phyloP scores from a whole-genome alignment of 1,140 invertebrate genomes.

The Monochamus saltuarius region DNA sequence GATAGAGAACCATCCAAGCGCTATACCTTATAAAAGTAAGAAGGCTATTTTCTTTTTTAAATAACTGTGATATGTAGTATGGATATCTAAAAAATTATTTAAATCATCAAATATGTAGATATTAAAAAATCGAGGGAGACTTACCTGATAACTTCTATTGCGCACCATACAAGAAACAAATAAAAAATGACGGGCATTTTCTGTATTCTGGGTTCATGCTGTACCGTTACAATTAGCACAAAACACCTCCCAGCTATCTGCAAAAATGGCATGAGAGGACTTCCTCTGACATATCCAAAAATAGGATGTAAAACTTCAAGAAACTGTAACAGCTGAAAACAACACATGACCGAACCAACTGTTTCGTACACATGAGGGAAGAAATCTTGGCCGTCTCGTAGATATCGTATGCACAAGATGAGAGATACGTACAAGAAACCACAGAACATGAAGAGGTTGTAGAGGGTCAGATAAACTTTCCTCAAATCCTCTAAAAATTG shows the following conservation, averaged over 20 bases:
- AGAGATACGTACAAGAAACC: conserved; percentile 79
- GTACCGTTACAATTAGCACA: conserved; percentile 81
- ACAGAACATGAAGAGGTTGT: conserved; percentile 90
- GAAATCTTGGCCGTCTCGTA: conserved; percentile 71
- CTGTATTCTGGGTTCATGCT: conserved; percentile 83
- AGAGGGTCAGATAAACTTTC: conserved; percentile 84
- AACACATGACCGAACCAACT: conserved; percentile 78
- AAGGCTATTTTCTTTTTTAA: conserved; percentile 71
- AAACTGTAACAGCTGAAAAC: conserved; percentile 79
- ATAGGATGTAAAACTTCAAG: conserved; percentile 89
- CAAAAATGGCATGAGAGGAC: conserved; percentile 61
- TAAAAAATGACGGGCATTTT: conserved; percentile 84
- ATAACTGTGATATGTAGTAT: conserved; percentile 82
- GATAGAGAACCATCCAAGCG: conserved; percentile 91
- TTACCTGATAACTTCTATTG: conserved; percentile 79
- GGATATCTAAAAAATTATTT: conserved; percentile 71
- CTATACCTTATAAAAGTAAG: conserved; percentile 93
- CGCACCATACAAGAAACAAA: conserved; percentile 79
- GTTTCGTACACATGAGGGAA: conserved; percentile 72
- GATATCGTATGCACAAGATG: conserved; percentile 74
- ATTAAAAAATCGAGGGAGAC: too few species aligned
- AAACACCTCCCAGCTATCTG: conserved; percentile 78
- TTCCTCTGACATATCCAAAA: conserved; percentile 83
- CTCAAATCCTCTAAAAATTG: conserved; percentile 71
- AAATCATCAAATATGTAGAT: too few species aligned